Evolutionary conservation across 1,140 invertebrate genomes (phyloP).

Genomic region (Aphelenchoides fujianensis): DNA sequence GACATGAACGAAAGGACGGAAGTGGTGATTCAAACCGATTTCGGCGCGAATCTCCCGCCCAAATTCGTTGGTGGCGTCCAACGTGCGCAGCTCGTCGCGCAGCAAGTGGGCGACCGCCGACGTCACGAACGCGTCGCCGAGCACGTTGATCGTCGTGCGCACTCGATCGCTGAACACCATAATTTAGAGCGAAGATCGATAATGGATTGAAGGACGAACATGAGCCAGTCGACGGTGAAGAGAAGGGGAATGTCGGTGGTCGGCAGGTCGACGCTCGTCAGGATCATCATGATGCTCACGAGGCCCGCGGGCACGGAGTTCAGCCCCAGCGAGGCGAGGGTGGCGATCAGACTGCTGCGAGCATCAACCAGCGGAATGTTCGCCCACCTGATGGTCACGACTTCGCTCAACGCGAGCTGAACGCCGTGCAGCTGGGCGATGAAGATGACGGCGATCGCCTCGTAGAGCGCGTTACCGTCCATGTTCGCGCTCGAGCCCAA

Average conservation of each 20-base stretch:
- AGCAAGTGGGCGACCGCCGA: slow-evolving; percentile 77
- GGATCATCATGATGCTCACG: slow-evolving; percentile 92
- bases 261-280: slow-evolving; percentile 86
- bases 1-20: too few relatives aligned
- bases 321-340: slow-evolving; percentile 88
- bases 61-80: slow-evolving; percentile 51
- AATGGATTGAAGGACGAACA: slow-evolving; percentile 71
- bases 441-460: slow-evolving; percentile 67
- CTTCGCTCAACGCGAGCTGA: slow-evolving; percentile 66
- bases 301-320: slow-evolving; percentile 90
- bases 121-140: slow-evolving; percentile 88
- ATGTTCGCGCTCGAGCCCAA: slow-evolving; percentile 69
- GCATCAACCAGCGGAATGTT: slow-evolving; percentile 5
- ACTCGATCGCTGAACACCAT: slow-evolving; percentile 78
- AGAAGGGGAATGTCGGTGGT: slow-evolving; percentile 86
- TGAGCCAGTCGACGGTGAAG: slow-evolving; percentile 90
- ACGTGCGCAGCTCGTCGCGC: slow-evolving; percentile 40
- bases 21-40: slow-evolving; percentile 48
- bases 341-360: slow-evolving; percentile 78
- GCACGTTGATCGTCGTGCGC: slow-evolving; percentile 89
- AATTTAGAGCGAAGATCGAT: slow-evolving; percentile 22
- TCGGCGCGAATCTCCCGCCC: slow-evolving; percentile 51
- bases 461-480: slow-evolving; percentile 67
- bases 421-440: slow-evolving; percentile 70
- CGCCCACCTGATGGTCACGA: slow-evolving; percentile 77